Conservation (phyloP, 2,113 vertebrate species). For the Heloderma charlesbogerti region DNA sequence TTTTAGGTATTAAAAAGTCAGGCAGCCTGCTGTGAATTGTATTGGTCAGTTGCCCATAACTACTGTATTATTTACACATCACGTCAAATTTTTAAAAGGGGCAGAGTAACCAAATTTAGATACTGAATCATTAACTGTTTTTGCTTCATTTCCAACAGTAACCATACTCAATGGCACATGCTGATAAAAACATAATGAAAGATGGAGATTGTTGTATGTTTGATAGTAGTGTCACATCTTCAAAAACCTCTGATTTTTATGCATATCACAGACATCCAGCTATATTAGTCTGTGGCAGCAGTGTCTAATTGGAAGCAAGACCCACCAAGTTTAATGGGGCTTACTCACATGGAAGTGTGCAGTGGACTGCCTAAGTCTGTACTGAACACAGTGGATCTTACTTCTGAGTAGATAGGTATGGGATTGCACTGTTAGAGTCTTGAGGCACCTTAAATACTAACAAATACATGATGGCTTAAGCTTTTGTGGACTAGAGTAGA, state of each 20-base stretch:
- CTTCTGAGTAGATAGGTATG: not conserved
- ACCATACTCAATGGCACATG: not conserved
- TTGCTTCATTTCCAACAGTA: not conserved
- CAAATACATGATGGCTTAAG: not conserved
- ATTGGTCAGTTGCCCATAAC: not conserved
- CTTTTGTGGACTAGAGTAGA: not conserved
- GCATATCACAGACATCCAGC: not conserved
- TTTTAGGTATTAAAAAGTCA: not conserved
- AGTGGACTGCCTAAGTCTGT: not conserved
- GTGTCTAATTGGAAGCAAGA: not conserved
- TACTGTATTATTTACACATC: not conserved
- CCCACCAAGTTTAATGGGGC: not conserved
- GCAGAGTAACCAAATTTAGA: not conserved
- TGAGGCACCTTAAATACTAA: not conserved
- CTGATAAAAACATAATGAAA: not conserved
- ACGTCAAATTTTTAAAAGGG: not conserved
- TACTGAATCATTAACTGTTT: not conserved
- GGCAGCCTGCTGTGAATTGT: not conserved
- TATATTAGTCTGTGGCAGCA: not conserved
- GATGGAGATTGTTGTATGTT: not conserved
- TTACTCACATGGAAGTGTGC: not conserved
- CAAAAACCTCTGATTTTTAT: not conserved
- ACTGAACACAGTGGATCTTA: not conserved
- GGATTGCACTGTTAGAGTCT: not conserved
- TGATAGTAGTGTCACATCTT: not conserved